phyloP scores from a whole-genome alignment of 2,797 vertebrate genomes.

The Typhlichthys eigenmanni region DNA sequence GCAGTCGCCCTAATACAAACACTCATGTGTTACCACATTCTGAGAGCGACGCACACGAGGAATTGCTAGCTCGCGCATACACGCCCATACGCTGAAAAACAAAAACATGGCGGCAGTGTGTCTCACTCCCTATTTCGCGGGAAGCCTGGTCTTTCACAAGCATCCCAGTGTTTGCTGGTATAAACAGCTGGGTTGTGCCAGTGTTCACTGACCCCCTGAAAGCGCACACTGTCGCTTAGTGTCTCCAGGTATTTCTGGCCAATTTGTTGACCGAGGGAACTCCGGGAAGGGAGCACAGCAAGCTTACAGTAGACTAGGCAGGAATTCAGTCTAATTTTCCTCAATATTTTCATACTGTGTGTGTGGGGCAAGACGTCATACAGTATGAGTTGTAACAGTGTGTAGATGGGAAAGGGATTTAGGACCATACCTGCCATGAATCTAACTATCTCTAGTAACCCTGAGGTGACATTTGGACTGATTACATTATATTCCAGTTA shows the following conservation, averaged over 20 bases:
- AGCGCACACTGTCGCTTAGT: conserved; percentile 64
- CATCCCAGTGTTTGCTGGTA: conserved; percentile 66
- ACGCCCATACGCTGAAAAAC: conserved; percentile 3
- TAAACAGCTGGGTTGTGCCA: conserved; percentile 65
- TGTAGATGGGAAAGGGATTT: conserved; percentile 8
- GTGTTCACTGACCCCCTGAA: conserved; percentile 63
- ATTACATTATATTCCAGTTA: conserved; percentile 1
- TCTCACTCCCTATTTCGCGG: conserved; percentile 51
- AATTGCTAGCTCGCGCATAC: conserved; percentile 44
- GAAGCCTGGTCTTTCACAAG: conserved; percentile 69
- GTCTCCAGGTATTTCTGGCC: conserved; percentile 47
- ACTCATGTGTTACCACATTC: conserved; percentile 30
- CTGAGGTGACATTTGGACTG: neutral
- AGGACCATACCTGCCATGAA: too few relatives aligned
- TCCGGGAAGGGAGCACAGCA: conserved; percentile 32
- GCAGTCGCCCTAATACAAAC: conserved; percentile 31
- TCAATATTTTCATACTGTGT: conserved; percentile 18
- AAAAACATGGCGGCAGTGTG: conserved; percentile 62
- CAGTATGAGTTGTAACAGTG: neutral
- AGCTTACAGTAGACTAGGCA: conserved; percentile 9
- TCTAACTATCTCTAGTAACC: too few relatives aligned
- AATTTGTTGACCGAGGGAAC: conserved; percentile 60
- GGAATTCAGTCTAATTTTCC: conserved; percentile 38
- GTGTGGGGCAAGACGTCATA: neutral
- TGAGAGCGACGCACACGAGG: conserved; percentile 17